Percentiles rank a stretch among this genome's conserved stretches.
phyloP scores from a whole-genome alignment of 2,888 invertebrate species.

The Entomobrya proxima region DNA sequence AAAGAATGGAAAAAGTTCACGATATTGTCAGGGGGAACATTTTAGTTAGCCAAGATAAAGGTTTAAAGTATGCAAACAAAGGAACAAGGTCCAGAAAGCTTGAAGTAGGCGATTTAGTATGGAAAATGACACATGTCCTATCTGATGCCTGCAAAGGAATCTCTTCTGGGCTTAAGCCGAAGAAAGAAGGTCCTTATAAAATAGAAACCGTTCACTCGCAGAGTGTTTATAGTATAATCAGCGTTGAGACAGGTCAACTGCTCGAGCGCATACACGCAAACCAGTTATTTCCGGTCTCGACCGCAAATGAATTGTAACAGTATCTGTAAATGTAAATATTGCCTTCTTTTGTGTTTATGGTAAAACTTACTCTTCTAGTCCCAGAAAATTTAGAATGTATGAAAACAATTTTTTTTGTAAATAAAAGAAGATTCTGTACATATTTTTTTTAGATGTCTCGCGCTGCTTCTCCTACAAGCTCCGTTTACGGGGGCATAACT shows the following conservation, averaged over 20 bases:
- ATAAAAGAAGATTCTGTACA: too few relatives aligned
- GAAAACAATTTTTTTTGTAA: too few relatives aligned
- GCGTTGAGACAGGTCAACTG: conserved; percentile 7
- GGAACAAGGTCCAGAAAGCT: not conserved
- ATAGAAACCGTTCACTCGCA: not conserved
- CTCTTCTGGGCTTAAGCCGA: too few relatives aligned
- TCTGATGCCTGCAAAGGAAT: conserved; percentile 49
- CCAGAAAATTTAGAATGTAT: too few relatives aligned
- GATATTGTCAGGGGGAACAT: conserved; percentile 33
- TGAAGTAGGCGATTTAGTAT: conserved; percentile 51
- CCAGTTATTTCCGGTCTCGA: too few relatives aligned
- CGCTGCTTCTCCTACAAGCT: too few relatives aligned
- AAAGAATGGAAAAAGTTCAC: conserved; percentile 9
- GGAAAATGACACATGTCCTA: conserved; percentile 32
- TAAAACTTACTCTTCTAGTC: not conserved
- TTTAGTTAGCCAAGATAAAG: not conserved
- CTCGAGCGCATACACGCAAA: conserved; percentile 49
- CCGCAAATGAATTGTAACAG: too few relatives aligned
- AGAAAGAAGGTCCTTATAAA: conserved; percentile 57
- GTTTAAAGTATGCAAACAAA: conserved; percentile 40
- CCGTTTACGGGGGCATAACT: too few relatives aligned
- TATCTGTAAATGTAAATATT: too few relatives aligned
- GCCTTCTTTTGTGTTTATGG: not conserved
- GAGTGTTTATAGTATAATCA: not conserved
- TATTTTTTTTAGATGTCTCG: too few relatives aligned